Base-by-base conservation (phyloP, 2,888 invertebrate genomes). In the Aplocera efformata region DNA sequence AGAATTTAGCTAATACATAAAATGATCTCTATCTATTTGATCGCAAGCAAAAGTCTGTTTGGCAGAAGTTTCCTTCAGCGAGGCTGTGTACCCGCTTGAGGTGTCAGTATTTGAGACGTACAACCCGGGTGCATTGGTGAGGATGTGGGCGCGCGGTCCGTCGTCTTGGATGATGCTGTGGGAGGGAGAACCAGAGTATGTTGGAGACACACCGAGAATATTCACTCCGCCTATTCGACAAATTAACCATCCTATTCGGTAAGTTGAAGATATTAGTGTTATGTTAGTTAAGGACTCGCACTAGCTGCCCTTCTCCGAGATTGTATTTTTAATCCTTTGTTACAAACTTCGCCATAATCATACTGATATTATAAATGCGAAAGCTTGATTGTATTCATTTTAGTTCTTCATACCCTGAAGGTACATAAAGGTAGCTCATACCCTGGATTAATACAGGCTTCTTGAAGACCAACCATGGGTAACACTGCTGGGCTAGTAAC, bases 21-120 rank as follows among this genome's bases (percentile, higher is more conserved):
- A 17, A 17, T 25, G 28, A 4, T 22, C n/a, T 23, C 38, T 39
- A 35, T 23, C 38, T 47, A 40, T 32, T 43, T 51, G 44, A 43
- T 66, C 67, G 57, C 62, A 67, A 67, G 64, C 56, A 68, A 63
- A 56, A 50, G 58, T 51, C 48, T 53, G 58, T 75, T 68, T 52
- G 68, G 58, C 77, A 92, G 93, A 92, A 84, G 88, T 91, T 61
- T 91, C 89, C 58, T 94, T 92, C 77, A 90, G 92, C 64, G 85
- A 82, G 50, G 84, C 90, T 32, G 94, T 94, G 1, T 91, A 91
- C 63, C 94, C 94, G 4, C 74, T 91, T 31, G 89, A 91, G 58
- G 90, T 96, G 38, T 91, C 91, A 1, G 90, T 96, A 45, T 96
- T 93, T 71, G 96, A 96, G 81, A 95, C 95, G 0, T 96, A 94